Evolutionary conservation across 64 coral and sea anemone genomes (phyloP), one percentile per base, ranked within the genome.

Genomic region (Montipora efflorescens): DNA sequence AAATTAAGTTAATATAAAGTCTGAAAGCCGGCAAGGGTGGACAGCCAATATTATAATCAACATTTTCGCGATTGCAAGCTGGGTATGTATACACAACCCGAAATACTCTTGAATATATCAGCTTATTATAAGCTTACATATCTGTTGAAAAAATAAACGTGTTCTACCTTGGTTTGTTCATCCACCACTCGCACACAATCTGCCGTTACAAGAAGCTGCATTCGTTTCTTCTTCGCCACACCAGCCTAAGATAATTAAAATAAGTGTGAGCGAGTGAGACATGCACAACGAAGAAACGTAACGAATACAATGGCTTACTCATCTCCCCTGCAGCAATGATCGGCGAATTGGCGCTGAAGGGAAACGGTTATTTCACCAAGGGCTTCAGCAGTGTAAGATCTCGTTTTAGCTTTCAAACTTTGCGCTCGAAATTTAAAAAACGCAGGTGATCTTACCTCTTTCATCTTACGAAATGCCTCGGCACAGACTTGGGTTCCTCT

Each of bases 401-500:
- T 84, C 59, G 81, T 58, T 92, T 85, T 25, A 92, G 90, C 70
- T 77, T 57, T 11, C 2, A 66, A 64, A 20, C 23, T 62, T 49
- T 51, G 11, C 8, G 79, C 22, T 4, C n/a, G 57, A 43, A 62
- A 11, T 71, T 67, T 20, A 86, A 86, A 86, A 15, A 86, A 20
- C 8, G 5, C 22, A 22, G 18, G 20, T 19, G 76, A 64, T 14
- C 82, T 80, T 90, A 95, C 94, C 80, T 96, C 95, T 94, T 91
- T 96, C 79, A 98, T 93, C 83, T 91, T 91, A 22, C 94, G 91
- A 69, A 89, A 98, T 44, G 97, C 97, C 83, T 98, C 97, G 44
- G 94, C 92, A 88, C 97, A 98, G 88, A 98, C 95, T 79, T 98
- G 97, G 46, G 97, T 98, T 49, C 97, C 97, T 48, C 97, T 92